These are phyloP conservation scores for Drosophila pachea DNA, from an alignment of 1,140 invertebrate genomes.

Conservation along the genomic window DNA sequence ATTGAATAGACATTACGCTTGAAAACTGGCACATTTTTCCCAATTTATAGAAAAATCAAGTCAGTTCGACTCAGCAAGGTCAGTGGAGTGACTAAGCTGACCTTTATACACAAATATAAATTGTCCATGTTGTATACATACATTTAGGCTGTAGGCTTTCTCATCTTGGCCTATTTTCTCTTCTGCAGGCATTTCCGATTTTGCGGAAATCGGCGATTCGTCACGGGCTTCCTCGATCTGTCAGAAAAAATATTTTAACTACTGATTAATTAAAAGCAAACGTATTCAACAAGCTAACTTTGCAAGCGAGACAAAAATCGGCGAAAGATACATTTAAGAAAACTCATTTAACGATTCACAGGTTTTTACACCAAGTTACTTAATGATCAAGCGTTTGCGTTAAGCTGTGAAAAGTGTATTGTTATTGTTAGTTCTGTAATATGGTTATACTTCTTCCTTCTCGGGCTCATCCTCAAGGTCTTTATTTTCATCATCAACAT, in stretches of 20 bases:
- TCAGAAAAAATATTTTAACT: neutral
- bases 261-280: neutral
- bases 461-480: slow-evolving; percentile 10
- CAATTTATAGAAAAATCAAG: too few relatives aligned
- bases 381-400: neutral
- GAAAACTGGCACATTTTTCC: too few relatives aligned
- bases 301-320: too few relatives aligned
- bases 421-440: neutral
- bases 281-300: too few relatives aligned
- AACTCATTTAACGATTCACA: neutral
- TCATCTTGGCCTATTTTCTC: neutral
- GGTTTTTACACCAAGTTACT: neutral
- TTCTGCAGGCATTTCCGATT: neutral
- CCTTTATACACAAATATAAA: too few relatives aligned
- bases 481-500: neutral
- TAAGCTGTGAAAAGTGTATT: neutral
- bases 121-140: slow-evolving; percentile 7
- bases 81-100: too few relatives aligned
- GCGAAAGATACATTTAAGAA: neutral
- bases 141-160: slow-evolving; percentile 1
- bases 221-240: slow-evolving; percentile 9
- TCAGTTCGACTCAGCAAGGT: too few relatives aligned
- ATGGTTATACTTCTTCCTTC: slow-evolving; percentile 15
- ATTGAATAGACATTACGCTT: too few relatives aligned
- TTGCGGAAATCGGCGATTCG: neutral